phyloP scores from a whole-genome alignment of 2,888 invertebrate species.

The Cheilosia grossa region DNA sequence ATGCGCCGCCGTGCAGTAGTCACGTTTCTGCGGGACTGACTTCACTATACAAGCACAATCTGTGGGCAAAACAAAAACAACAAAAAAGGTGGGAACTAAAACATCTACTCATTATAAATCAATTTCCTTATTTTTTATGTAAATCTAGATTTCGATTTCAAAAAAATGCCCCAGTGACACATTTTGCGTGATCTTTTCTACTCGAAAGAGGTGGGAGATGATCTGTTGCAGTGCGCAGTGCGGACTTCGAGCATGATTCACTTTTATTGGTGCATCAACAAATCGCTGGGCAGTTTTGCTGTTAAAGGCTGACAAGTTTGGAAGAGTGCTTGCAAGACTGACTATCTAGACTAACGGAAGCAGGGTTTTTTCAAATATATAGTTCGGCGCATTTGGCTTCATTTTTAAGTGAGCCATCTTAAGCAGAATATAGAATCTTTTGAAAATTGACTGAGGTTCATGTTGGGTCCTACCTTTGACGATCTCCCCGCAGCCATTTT shows the following conservation, averaged over 20 bases:
- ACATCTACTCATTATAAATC: constrained; percentile 70
- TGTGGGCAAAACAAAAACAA: constrained; percentile 14
- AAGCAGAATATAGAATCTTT: no score
- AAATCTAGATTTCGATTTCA: constrained; percentile 74
- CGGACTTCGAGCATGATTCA: constrained; percentile 11
- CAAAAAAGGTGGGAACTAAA: constrained; percentile 73
- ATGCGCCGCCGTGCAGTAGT: constrained; percentile 48
- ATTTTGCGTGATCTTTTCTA: constrained; percentile 45
- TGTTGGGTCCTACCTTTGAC: no score
- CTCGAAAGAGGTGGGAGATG: not conserved
- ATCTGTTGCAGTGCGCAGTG: constrained; percentile 4
- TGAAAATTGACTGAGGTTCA: no score
- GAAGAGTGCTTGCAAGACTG: no score
- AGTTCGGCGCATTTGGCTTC: no score
- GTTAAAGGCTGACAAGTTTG: not conserved
- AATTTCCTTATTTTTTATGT: constrained; percentile 74
- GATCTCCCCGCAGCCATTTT: no score
- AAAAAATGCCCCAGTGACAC: constrained; percentile 73
- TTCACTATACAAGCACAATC: constrained; percentile 9
- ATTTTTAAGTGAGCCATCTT: no score
- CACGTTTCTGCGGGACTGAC: constrained; percentile 53
- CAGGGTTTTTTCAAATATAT: no score
- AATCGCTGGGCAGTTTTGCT: not conserved
- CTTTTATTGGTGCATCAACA: constrained; percentile 18
- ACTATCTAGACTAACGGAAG: no score